These are phyloP conservation scores for Agelastica alni DNA, from an alignment of 2,888 invertebrate genomes.

Conservation along the genomic window DNA sequence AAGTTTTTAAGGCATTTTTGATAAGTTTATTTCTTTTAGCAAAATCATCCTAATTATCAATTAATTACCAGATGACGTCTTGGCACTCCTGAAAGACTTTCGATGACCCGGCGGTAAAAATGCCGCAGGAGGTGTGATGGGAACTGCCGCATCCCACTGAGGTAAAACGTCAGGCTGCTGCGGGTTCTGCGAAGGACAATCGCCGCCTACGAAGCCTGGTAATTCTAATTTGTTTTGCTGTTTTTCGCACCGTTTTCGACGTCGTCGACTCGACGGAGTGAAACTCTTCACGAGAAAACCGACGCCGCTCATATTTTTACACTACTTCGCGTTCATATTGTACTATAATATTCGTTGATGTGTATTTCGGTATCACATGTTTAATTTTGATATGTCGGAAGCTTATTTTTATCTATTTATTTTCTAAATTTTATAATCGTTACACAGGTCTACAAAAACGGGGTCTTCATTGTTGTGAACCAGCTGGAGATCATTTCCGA, in stretches of 20 bases:
- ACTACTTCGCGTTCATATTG: too few species aligned
- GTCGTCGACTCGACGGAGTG: constrained; percentile 63
- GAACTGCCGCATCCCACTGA: constrained; percentile 63
- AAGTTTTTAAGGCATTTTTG: too few species aligned
- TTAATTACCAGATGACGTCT: constrained; percentile 14
- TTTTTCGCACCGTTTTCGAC: constrained; percentile 67
- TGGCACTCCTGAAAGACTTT: constrained; percentile 40
- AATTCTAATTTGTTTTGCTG: constrained; percentile 58
- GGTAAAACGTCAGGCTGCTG: constrained; percentile 60
- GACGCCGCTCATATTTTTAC: constrained; percentile 64
- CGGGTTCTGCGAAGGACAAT: constrained; percentile 54
- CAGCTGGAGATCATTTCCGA: too few species aligned
- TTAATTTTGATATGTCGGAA: too few species aligned
- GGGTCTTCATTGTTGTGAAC: too few species aligned
- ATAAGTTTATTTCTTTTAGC: too few species aligned
- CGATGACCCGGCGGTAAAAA: constrained; percentile 66
- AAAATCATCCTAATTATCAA: too few species aligned
- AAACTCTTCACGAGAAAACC: constrained; percentile 69
- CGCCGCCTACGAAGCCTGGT: constrained; percentile 41
- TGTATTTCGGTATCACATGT: too few species aligned
- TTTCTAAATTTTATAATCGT: too few species aligned
- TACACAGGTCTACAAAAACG: too few species aligned
- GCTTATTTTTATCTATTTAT: too few species aligned
- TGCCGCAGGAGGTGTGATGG: constrained; percentile 71
- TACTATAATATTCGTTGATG: too few species aligned